These are phyloP conservation scores for Myripristis murdjan DNA, from an alignment of 2,797 vertebrate genomes.

Conservation along the genomic window DNA sequence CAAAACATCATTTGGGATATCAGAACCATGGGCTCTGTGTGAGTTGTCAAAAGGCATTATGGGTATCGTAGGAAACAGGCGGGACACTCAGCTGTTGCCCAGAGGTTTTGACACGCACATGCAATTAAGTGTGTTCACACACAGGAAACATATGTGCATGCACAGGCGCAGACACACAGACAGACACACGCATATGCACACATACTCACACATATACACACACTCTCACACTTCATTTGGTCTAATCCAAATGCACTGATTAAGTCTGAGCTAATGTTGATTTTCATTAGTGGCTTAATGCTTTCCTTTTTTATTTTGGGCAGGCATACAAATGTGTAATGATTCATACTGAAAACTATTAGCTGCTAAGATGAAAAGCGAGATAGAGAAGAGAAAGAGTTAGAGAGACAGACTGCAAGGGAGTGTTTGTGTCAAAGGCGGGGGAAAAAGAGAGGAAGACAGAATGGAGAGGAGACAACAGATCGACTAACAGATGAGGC, in stretches of 20 bases:
- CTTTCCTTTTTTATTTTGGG: slow-evolving; percentile 3
- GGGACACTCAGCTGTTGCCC: background rate
- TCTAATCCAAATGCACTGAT: slow-evolving; percentile 1
- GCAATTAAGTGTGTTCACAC: background rate
- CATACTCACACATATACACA: background rate
- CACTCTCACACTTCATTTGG: slow-evolving; percentile 11
- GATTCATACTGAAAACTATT: slow-evolving; percentile 23
- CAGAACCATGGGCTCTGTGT: too few species aligned
- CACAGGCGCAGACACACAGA: too few species aligned
- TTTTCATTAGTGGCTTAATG: slow-evolving; percentile 26
- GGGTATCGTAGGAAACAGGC: too few species aligned
- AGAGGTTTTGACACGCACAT: too few species aligned
- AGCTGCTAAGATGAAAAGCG: slow-evolving; percentile 18
- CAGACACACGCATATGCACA: slow-evolving; percentile 2
- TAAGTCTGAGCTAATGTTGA: slow-evolving; percentile 28
- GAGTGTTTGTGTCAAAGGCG: background rate
- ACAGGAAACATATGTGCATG: too few species aligned
- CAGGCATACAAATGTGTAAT: slow-evolving; percentile 20
- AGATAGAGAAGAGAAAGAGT: background rate
- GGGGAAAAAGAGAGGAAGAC: background rate
- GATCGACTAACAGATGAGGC: background rate
- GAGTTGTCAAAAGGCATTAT: too few species aligned
- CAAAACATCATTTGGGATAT: slow-evolving; percentile 30
- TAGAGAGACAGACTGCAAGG: background rate
- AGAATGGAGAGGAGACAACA: background rate